Percentiles rank a stretch among this genome's conserved stretches.
Conservation (phyloP, 2,113 vertebrate species). For the Notarius lentiginosus region DNA sequence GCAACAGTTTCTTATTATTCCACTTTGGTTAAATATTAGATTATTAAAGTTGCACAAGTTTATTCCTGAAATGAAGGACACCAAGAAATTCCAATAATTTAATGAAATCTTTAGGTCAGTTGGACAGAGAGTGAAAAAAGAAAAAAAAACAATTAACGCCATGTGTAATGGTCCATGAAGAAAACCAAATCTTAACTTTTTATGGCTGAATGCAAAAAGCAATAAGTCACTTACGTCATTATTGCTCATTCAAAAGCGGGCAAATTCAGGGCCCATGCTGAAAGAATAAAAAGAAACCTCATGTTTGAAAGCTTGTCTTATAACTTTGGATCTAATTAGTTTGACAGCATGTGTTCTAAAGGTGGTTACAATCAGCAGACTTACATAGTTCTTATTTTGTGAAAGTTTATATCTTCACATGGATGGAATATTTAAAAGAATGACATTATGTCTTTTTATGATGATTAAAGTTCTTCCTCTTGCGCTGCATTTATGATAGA, state of each 20-base stretch:
- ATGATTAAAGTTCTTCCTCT: not conserved
- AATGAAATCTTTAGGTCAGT: not conserved
- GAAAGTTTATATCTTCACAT: not conserved
- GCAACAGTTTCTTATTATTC: not conserved
- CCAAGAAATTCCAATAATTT: not conserved
- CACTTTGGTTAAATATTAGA: not conserved
- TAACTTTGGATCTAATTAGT: not conserved
- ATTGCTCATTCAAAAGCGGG: constrained; percentile 83
- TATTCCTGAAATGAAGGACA: constrained; percentile 2
- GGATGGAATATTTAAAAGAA: not conserved
- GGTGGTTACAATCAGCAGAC: not conserved
- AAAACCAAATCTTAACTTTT: constrained; percentile 1
- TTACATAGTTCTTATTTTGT: not conserved
- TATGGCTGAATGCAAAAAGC: constrained; percentile 21
- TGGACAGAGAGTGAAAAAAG: not conserved
- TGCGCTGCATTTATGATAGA: not conserved
- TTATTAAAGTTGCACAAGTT: constrained; percentile 19
- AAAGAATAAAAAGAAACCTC: constrained; percentile 75
- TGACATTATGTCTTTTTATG: not conserved
- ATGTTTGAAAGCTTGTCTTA: constrained; percentile 31
- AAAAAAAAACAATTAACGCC: not conserved
- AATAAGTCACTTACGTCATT: constrained; percentile 64
- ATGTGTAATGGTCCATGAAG: constrained; percentile 15
- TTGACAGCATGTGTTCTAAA: not conserved
- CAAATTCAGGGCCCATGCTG: constrained; percentile 85